Percentiles rank a stretch among this genome's conserved stretches.
These are phyloP conservation scores for Cepphus grylle DNA, from an alignment of 2,113 vertebrate species.

Conservation along the genomic window DNA sequence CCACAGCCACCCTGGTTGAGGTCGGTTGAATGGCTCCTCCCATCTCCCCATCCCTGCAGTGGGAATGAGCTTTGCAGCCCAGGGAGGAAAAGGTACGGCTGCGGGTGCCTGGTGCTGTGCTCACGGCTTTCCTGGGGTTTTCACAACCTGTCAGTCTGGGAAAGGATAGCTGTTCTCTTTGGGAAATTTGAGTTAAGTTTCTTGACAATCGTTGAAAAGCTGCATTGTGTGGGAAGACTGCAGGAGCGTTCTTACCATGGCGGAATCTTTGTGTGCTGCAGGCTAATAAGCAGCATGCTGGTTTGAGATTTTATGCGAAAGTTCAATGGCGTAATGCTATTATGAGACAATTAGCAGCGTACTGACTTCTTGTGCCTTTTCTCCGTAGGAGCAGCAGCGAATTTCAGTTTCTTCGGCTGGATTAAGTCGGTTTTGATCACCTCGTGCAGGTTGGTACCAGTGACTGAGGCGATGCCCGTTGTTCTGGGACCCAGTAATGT, in stretches of 20 bases:
- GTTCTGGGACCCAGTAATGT: neutral
- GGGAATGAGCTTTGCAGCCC: neutral
- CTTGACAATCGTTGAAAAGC: neutral
- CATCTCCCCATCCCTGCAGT: neutral
- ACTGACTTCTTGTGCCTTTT: constrained; percentile 33
- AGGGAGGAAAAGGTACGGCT: neutral
- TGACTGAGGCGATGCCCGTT: accelerated
- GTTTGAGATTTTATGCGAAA: neutral
- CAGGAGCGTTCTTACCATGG: neutral
- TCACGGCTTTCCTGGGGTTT: neutral
- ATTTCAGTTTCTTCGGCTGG: constrained; percentile 91
- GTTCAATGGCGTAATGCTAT: neutral
- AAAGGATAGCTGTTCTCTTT: neutral
- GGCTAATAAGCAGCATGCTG: neutral
- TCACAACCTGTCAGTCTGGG: neutral
- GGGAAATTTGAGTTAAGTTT: neutral
- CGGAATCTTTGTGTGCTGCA: neutral
- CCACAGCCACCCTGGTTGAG: neutral
- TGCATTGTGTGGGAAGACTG: neutral
- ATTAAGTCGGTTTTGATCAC: constrained; percentile 76
- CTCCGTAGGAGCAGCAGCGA: constrained; percentile 83
- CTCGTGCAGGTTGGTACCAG: constrained; percentile 81
- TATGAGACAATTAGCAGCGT: constrained; percentile 5
- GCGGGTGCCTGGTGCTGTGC: neutral
- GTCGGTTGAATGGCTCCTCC: neutral